phyloP scores from a whole-genome alignment of 2,113 vertebrate species.

The Corythoichthys intestinalis region DNA sequence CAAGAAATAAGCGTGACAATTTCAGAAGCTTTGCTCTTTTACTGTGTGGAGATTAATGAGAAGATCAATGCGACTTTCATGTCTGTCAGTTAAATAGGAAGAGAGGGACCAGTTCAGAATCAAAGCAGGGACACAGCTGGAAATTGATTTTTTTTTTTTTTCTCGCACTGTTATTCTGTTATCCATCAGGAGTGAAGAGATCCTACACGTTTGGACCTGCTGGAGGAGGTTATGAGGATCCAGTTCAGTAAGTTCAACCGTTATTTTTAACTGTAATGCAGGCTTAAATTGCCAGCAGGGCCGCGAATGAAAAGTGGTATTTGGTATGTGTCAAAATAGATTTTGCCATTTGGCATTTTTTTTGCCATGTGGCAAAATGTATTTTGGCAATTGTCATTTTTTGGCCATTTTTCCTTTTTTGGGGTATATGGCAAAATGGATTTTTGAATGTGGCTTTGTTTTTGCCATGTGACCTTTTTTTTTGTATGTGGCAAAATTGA shows the following conservation, averaged over 20 bases:
- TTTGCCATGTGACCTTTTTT: too few species aligned
- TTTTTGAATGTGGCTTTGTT: too few species aligned
- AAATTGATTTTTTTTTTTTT: neutral
- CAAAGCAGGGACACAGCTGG: neutral
- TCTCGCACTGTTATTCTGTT: constrained; percentile 12
- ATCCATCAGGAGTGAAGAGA: constrained; percentile 77
- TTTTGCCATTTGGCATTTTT: too few species aligned
- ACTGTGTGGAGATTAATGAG: neutral
- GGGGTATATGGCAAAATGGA: too few species aligned
- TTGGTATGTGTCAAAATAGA: too few species aligned
- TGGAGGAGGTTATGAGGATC: constrained; percentile 87
- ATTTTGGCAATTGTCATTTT: too few species aligned
- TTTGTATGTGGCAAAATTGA: too few species aligned
- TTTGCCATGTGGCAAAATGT: too few species aligned
- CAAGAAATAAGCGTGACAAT: neutral
- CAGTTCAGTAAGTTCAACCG: constrained; percentile 74
- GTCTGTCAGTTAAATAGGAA: neutral
- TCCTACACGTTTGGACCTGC: constrained; percentile 86
- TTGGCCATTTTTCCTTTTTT: too few species aligned
- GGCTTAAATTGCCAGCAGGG: neutral
- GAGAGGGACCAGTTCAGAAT: neutral
- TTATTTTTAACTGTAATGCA: neutral
- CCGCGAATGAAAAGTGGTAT: too few species aligned
- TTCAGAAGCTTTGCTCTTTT: neutral
- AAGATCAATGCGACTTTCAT: neutral